Evolutionary conservation across 2,797 vertebrate species (phyloP).

Genomic region (Benthosema pterotum): DNA sequence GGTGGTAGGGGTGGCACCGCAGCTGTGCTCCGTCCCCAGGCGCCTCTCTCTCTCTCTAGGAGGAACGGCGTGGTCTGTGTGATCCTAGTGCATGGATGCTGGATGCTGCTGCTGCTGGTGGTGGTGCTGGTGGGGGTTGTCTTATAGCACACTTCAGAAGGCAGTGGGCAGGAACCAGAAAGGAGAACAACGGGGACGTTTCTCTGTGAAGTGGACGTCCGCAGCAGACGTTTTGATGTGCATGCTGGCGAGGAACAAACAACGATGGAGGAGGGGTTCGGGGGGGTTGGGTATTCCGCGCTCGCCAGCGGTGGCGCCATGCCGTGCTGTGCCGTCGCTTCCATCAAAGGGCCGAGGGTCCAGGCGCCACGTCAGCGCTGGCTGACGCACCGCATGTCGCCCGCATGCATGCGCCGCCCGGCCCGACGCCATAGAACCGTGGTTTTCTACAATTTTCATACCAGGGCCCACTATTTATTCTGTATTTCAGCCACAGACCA

Average conservation of each 20-base stretch:
- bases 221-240: conserved; percentile 38
- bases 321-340: too few relatives aligned
- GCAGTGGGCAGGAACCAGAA: neutral
- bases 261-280: conserved; percentile 11
- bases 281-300: conserved; percentile 37
- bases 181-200: conserved; percentile 40
- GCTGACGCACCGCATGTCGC: conserved; percentile 25
- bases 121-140: neutral
- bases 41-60: conserved; percentile 23
- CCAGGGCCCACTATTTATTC: too few relatives aligned
- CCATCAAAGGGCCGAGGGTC: conserved; percentile 59
- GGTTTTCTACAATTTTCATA: too few relatives aligned
- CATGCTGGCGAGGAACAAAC: conserved; percentile 5
- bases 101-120: neutral
- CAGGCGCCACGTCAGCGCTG: conserved; percentile 7
- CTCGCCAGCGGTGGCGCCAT: conserved; percentile 33
- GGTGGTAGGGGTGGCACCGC: neutral
- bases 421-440: too few relatives aligned
- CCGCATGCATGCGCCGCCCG: neutral
- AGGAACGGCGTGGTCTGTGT: conserved; percentile 17
- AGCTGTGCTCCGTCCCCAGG: conserved; percentile 19
- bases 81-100: conserved; percentile 20
- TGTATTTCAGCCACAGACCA: too few relatives aligned
- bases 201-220: too few relatives aligned
- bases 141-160: neutral